Conservation (phyloP, 2,797 vertebrate genomes). For the Micromesistius poutassou region DNA sequence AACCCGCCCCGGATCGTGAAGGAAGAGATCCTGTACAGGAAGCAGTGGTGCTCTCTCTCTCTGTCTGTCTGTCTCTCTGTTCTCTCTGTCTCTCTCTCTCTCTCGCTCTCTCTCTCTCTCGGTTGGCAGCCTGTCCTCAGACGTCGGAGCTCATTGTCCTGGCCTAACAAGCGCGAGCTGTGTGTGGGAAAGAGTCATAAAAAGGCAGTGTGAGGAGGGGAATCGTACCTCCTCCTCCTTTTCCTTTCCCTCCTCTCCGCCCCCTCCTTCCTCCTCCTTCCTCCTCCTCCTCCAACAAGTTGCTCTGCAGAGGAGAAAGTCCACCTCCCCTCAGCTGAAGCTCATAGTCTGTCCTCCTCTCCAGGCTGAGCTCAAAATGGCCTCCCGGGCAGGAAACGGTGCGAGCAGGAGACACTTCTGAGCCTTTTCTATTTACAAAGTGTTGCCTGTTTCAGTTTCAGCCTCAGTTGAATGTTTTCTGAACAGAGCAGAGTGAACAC, state of each 20-base stretch:
- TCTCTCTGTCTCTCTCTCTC: constrained; percentile 18
- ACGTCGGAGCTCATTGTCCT: constrained; percentile 45
- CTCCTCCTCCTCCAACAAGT: constrained; percentile 30
- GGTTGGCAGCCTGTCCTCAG: constrained; percentile 12
- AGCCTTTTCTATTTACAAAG: constrained; percentile 68
- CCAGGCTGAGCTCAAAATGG: constrained; percentile 73
- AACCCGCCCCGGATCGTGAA: constrained; percentile 39
- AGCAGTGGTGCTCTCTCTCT: constrained; percentile 34
- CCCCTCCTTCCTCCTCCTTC: constrained; percentile 20
- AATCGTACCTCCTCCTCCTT: constrained; percentile 21
- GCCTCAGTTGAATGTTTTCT: constrained; percentile 59
- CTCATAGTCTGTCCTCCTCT: constrained; percentile 57
- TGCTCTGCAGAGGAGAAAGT: constrained; percentile 67
- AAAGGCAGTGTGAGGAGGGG: constrained; percentile 1
- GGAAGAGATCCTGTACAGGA: constrained; percentile 60
- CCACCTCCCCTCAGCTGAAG: constrained; percentile 51
- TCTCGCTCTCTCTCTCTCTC: constrained; percentile 21
- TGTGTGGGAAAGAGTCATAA: constrained; percentile 26
- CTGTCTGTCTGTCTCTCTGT: constrained; percentile 34
- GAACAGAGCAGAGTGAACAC: constrained; percentile 21
- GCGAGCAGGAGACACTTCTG: constrained; percentile 51
- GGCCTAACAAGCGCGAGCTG: constrained; percentile 39
- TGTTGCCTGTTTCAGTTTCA: constrained; percentile 78
- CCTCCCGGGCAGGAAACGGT: constrained; percentile 76
- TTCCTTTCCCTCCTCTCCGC: constrained; percentile 36